Evolutionary conservation across 2,888 invertebrate species (phyloP), one percentile per base, ranked within the genome.

Genomic region (Acrobasis suavella): DNA sequence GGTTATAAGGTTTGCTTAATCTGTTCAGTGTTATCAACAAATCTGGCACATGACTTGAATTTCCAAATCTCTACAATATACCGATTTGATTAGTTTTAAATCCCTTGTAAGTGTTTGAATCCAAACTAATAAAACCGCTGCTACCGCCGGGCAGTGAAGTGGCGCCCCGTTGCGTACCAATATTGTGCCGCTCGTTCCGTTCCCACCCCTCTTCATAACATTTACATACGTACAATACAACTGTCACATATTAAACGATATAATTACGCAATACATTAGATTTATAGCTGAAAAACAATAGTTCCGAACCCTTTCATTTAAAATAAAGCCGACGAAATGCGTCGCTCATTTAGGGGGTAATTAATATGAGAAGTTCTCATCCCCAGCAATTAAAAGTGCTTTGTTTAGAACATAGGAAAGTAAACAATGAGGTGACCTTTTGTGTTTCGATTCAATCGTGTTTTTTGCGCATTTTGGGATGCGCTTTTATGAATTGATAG

Each of bases 251-350:
- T 86, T 87, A 89, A 90, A 90, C 85, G 80, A 78, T 81, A 84
- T 91, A 91, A 91, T 91, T 90, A 91, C 80, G 75, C 83, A 82
- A 82, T 81, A 79, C 81, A 85, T 83, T 85, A 91, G 88, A 92
- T 92, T 92, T 92, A 92, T 91, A 78, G 87, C 77, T 72, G 70
- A 87, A 86, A 91, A 89, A 92, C 92, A 91, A 92, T 82, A 75
- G 74, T 67, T 67, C 74, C 81, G 73, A 73, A 88, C 87, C 86
- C 88, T 84, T 87, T 87, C 84, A 84, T 87, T 83, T 83, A 78
- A 69, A 67, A 69, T 70, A 78, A 80, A 73, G 72, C 77, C 77
- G 80, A 78, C 82, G 81, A 83, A 80, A 77, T 76, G 80, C 80
- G 75, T 69, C 79, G 85, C 87, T 89, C 91, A 88, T 91, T 91